Percentiles rank a stretch among this genome's conserved stretches.
These are phyloP conservation scores for Copidosoma floridanum DNA, from an alignment of 1,140 invertebrate genomes.

Conservation along the genomic window DNA sequence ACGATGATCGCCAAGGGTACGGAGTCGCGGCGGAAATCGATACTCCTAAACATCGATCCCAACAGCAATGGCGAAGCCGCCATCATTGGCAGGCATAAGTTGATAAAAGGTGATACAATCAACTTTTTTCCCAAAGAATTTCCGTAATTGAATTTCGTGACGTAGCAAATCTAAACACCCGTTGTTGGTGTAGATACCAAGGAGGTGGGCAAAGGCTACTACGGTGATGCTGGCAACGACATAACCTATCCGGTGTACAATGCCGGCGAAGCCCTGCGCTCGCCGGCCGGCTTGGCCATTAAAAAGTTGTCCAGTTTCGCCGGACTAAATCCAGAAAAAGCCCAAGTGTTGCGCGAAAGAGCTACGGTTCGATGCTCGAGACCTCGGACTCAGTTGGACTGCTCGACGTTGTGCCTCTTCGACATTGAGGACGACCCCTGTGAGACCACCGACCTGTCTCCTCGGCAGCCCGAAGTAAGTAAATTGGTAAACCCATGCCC, in stretches of 20 bases:
- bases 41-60: slow-evolving; percentile 46
- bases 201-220: slow-evolving; percentile 31
- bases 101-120: slow-evolving; percentile 43
- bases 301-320: neutral
- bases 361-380: slow-evolving; percentile 34
- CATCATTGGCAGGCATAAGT: slow-evolving; percentile 39
- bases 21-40: slow-evolving; percentile 6
- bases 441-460: slow-evolving; percentile 43
- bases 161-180: neutral
- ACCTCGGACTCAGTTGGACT: slow-evolving; percentile 19
- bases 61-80: slow-evolving; percentile 24
- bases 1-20: slow-evolving; percentile 32
- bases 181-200: slow-evolving; percentile 24
- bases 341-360: slow-evolving; percentile 30
- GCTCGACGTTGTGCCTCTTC: slow-evolving; percentile 43
- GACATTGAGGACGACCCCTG: slow-evolving; percentile 47
- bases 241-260: slow-evolving; percentile 36
- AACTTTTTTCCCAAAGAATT: no score
- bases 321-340: slow-evolving; percentile 1
- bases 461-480: slow-evolving; percentile 33
- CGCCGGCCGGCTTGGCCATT: slow-evolving; percentile 36
- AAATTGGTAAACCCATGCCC: neutral
- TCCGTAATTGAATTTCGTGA: no score
- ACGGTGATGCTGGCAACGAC: slow-evolving; percentile 33
- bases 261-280: slow-evolving; percentile 29